Evolutionary conservation across 2,797 vertebrate species (phyloP), one percentile per base, ranked within the genome.

Genomic region (Rhinatrema bivittatum): DNA sequence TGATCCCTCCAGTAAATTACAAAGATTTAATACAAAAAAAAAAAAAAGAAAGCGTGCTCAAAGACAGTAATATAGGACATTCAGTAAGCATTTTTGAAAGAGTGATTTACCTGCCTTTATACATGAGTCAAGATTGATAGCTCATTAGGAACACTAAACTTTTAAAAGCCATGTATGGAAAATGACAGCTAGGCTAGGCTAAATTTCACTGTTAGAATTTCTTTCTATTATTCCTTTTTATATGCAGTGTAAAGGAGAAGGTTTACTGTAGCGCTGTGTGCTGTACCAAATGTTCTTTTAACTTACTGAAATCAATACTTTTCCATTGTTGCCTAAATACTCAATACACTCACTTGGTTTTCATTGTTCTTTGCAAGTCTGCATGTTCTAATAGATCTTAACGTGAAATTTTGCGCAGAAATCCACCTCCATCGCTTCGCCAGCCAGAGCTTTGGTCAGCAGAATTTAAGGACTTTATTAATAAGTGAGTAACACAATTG

Each of bases 401-500:
- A 56, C 44, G 49, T 69, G 76, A n/a, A n/a, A 63, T 57, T 78
- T 66, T 81, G 67, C 61, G 62, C 81, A 98, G 93, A 72, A 99
- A 94, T 59, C 94, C 93, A 32, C 80, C 93, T 10, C 92, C 94
- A 18, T 92, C 84, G 2, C 84, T 98, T 16, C 87, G 87, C 54
- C 91, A 97, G 63, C 92, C 92, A 2, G 93, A 94, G 70, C 79
- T 93, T 19, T 97, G 94, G 96, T 91, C 95, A 30, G 66, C 85
- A 46, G 64, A 87, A 68, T 98, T 94, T 74, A 99, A 96, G 63
- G 82, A 93, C 80, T 98, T 98, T 72, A 93, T 98, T 74, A 80
- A 75, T 83, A 93, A 90, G 94, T 98, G 83, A 94, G 93, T 90
- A 73, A 58, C n/a, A n/a, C n/a, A n/a, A n/a, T n/a, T n/a, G n/a